Evolutionary conservation across 2,113 vertebrate genomes (phyloP).

Genomic region (Cynopterus brachyotis): DNA sequence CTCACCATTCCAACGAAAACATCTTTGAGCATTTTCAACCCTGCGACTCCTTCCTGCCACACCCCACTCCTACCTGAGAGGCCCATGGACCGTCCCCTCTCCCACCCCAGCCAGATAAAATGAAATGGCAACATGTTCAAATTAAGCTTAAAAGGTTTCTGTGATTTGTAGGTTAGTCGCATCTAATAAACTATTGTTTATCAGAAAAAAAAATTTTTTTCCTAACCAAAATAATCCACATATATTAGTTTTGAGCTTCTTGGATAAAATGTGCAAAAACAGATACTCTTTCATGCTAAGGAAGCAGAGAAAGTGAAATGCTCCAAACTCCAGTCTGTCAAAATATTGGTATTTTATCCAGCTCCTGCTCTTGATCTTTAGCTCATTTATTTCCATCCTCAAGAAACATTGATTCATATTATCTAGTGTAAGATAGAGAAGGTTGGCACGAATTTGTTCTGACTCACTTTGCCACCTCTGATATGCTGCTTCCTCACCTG

Average conservation of each 20-base stretch:
- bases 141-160: neutral
- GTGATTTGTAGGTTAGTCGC: neutral
- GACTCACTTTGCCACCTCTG: neutral
- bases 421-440: neutral
- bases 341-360: neutral
- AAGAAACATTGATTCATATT: neutral
- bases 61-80: neutral
- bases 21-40: neutral
- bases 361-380: neutral
- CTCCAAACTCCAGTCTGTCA: neutral
- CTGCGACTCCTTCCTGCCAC: neutral
- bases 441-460: neutral
- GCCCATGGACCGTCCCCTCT: neutral
- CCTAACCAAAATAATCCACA: neutral
- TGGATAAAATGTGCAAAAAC: neutral
- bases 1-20: neutral
- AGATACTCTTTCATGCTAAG: neutral
- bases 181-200: neutral
- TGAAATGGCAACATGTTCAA: neutral
- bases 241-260: neutral
- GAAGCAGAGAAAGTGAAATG: neutral
- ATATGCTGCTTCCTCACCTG: neutral
- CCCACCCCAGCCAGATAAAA: neutral
- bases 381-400: neutral
- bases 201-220: neutral